Evolutionary conservation across 2,888 invertebrate species (phyloP).

Genomic region (Phengaris arion): DNA sequence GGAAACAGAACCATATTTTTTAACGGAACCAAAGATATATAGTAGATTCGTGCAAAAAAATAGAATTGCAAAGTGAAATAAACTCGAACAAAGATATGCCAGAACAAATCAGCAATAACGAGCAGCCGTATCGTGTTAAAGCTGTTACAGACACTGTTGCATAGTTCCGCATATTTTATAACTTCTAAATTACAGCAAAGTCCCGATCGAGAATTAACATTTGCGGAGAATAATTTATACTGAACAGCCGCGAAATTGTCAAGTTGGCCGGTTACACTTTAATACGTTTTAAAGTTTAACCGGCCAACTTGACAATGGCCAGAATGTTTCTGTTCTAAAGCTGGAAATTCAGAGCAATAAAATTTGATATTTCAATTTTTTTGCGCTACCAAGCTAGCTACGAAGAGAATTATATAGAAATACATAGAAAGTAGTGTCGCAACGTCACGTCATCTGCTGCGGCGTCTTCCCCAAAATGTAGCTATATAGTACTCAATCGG

Average conservation of each 20-base stretch:
- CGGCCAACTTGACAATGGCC: background rate
- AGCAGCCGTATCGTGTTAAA: background rate
- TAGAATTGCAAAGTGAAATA: background rate
- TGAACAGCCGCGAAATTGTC: background rate
- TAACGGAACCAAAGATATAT: no score
- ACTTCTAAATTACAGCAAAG: slow-evolving; percentile 1
- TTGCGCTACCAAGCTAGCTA: no score
- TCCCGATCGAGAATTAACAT: slow-evolving; percentile 21
- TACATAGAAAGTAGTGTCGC: no score
- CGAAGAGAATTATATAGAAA: no score
- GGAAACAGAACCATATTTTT: no score
- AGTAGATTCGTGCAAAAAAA: background rate
- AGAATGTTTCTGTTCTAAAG: background rate
- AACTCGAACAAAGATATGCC: background rate
- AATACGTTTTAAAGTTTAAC: no score
- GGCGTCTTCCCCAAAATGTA: no score
- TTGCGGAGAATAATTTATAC: background rate
- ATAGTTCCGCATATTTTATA: slow-evolving; percentile 24
- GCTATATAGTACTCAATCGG: no score
- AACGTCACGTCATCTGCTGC: no score
- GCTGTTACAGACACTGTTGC: background rate
- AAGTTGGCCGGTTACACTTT: background rate
- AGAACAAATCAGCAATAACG: slow-evolving; percentile 7
- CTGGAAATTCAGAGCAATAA: background rate
- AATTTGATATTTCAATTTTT: no score